Evolutionary conservation across 2,888 invertebrate species (phyloP), one percentile per base, ranked within the genome.

Genomic region (Cataglyphis rosenhaueri): DNA sequence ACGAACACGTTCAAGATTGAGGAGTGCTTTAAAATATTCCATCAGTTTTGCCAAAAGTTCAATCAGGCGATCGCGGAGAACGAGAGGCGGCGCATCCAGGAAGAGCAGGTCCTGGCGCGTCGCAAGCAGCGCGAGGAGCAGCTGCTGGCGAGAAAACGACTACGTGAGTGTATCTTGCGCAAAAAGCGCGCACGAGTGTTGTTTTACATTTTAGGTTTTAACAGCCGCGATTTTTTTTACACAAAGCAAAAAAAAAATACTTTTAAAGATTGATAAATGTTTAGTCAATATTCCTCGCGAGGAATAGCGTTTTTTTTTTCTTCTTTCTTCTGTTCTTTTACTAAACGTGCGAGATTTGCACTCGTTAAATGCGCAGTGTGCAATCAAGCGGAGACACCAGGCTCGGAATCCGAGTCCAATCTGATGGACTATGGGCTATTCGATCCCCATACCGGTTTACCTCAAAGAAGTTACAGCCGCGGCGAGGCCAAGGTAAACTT

Each of bases 11-110:
- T 99, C 94, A 98, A 98, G 94, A 95, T 99, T 59, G 99, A 99
- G 94, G 99, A 99, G 94, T 99, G 99, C 92, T 98, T 98, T 92
- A 97, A 97, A 94, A 97, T 98, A 88, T 97, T 99, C 93, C 97
- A 97, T 91, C 96, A 96, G 65, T 99, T 99, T 95, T 98, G 98
- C 94, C 96, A 96, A 86, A 97, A 98, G 95, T 98, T 98, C 95
- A 97, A 96, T 79, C 97, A 97, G 88, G 98, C 98, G 0, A 97
- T 97, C 15, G 95, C 96, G 83, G 99, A 99, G 93, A 99, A 99
- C 94, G 97, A 97, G 92, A 95, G 98, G 61, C 96, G 99, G 5
- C 96, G 96, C 81, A 96, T 97, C 38, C 97, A 97, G 92, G 98
- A 99, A 93, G 98, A 98, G 93, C 98, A 98, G 94, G 98, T 98